Percentiles rank a stretch among this genome's conserved stretches.
Evolutionary conservation across 1,140 invertebrate genomes (phyloP).

Genomic region (Capitella teleta): DNA sequence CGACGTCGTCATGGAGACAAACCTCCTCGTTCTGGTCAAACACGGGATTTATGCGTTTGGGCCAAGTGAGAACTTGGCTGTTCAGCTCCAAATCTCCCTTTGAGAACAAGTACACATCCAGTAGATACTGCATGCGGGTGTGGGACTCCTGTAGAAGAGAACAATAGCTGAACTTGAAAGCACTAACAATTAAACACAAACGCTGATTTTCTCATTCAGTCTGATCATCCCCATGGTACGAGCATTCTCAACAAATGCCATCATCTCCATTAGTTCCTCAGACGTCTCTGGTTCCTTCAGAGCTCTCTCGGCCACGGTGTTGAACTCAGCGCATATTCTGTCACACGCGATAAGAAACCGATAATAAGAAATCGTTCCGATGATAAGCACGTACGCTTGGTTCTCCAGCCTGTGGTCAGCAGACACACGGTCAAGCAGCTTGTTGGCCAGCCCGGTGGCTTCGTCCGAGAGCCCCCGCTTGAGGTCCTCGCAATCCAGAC

Average conservation of each 20-base stretch:
- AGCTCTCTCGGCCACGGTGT: constrained; percentile 25
- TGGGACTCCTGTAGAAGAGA: constrained; percentile 8
- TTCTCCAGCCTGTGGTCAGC: constrained; percentile 36
- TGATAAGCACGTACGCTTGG: constrained; percentile 18
- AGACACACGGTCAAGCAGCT: constrained; percentile 31
- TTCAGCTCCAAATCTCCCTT: constrained; percentile 39
- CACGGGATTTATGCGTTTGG: constrained; percentile 33
- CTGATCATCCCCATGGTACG: constrained; percentile 31
- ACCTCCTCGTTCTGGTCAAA: constrained; percentile 42
- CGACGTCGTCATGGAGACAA: constrained; percentile 8
- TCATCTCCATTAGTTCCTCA: constrained; percentile 37
- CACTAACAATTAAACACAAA: constrained; percentile 1
- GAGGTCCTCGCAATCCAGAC: constrained; percentile 38
- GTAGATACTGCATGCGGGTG: constrained; percentile 32
- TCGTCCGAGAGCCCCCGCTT: constrained; percentile 33
- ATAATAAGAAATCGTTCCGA: no score
- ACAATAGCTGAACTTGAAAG: neutral
- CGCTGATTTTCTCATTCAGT: constrained; percentile 29
- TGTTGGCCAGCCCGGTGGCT: constrained; percentile 26
- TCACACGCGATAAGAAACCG: no score
- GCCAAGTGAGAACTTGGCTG: constrained; percentile 38
- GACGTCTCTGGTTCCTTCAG: constrained; percentile 34
- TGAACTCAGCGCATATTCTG: constrained; percentile 38
- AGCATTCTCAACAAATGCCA: constrained; percentile 32
- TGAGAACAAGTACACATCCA: constrained; percentile 37